Conservation (phyloP, 2,888 invertebrate genomes). For the Plemyria rubiginata region DNA sequence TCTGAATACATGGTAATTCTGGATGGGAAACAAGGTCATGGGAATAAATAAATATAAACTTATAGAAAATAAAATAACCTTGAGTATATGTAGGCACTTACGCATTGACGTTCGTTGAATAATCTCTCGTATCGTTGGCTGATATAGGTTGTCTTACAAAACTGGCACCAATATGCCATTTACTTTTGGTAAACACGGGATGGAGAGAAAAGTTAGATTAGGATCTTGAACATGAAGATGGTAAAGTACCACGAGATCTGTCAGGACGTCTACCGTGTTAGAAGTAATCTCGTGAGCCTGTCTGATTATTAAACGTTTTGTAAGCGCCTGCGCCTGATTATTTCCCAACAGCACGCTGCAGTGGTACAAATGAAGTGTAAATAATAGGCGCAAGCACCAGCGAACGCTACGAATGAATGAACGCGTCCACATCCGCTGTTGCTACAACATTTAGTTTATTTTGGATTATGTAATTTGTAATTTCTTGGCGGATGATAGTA, state of each 20-base stretch:
- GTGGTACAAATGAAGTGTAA: constrained; percentile 15
- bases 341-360: constrained; percentile 26
- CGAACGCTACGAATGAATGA: constrained; percentile 19
- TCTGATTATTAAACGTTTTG: neutral
- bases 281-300: no score
- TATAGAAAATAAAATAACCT: no score
- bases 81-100: no score
- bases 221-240: no score
- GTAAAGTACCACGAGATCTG: no score
- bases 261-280: no score
- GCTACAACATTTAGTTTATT: constrained; percentile 31
- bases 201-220: no score
- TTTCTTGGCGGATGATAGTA: constrained; percentile 12
- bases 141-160: no score
- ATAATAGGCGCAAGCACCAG: constrained; percentile 22
- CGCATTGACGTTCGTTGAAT: no score
- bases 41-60: neutral
- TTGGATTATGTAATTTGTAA: constrained; percentile 24
- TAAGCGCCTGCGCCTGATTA: constrained; percentile 32
- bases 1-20: constrained; percentile 16
- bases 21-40: constrained; percentile 9
- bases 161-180: no score
- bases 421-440: constrained; percentile 21
- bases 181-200: no score
- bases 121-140: no score